phyloP scores from a whole-genome alignment of 23 tunicate species.

The Phallusia fumigata region DNA sequence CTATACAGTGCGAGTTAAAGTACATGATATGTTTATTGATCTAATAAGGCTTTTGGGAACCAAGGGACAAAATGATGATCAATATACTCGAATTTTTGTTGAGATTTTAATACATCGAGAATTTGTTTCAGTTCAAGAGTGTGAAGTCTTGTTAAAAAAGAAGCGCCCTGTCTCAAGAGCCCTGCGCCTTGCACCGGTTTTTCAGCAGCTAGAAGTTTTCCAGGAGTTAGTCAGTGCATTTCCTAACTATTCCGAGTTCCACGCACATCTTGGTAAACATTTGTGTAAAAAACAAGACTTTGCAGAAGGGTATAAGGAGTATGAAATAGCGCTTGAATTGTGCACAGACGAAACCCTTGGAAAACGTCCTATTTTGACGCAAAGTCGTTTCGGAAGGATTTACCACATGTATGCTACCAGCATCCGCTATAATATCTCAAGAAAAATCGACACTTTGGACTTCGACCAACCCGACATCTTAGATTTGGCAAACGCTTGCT shows the following conservation, averaged over 20 bases:
- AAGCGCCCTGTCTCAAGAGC: no score
- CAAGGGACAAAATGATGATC: no score
- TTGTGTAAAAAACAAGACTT: conserved; percentile 14
- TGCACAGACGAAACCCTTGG: conserved; percentile 20
- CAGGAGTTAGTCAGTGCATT: conserved; percentile 26
- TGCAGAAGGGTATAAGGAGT: conserved; percentile 34
- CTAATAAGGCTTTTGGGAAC: background rate
- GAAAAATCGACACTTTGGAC: no score
- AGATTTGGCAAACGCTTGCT: no score
- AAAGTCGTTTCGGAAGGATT: conserved; percentile 28
- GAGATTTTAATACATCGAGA: no score
- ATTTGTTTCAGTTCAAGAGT: no score
- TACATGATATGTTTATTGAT: conserved; percentile 29
- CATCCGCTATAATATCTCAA: no score
- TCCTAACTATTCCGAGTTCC: conserved; percentile 45
- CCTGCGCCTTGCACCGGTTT: no score
- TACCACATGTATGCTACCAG: conserved; percentile 52
- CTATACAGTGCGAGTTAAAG: background rate
- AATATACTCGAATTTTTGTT: no score
- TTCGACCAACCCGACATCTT: no score
- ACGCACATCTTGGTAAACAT: conserved; percentile 61
- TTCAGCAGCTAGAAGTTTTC: conserved; percentile 27
- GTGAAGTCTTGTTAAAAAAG: no score
- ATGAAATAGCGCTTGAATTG: conserved; percentile 33
- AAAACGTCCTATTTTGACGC: background rate